Evolutionary conservation across 2,888 invertebrate genomes (phyloP).

Genomic region (Teleiodes luculella): DNA sequence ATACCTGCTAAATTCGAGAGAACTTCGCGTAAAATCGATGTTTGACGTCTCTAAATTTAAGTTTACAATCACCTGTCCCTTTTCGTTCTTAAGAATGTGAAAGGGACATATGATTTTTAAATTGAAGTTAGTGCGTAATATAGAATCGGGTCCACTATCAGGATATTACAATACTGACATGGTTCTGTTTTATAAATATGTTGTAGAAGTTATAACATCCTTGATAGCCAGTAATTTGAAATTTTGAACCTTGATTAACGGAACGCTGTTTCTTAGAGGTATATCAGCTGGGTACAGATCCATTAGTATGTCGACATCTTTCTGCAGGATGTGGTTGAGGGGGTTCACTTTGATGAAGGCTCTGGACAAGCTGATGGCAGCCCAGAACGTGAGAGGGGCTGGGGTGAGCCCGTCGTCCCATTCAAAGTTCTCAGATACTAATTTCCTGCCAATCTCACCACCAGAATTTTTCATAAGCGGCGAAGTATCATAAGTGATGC

Average conservation of each 20-base stretch:
- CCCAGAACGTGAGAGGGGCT: constrained; percentile 58
- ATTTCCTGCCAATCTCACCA: constrained; percentile 49
- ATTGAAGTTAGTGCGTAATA: no score
- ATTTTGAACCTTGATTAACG: constrained; percentile 63
- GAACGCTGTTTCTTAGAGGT: constrained; percentile 76
- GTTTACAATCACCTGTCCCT: no score
- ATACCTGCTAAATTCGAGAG: no score
- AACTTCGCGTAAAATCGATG: no score
- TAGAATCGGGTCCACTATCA: no score
- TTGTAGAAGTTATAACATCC: no score
- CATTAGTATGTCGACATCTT: constrained; percentile 78
- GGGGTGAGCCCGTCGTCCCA: constrained; percentile 66
- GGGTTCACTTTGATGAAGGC: constrained; percentile 72
- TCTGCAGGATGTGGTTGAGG: constrained; percentile 74
- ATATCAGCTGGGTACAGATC: constrained; percentile 80
- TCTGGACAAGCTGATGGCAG: constrained; percentile 50
- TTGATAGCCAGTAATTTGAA: background rate
- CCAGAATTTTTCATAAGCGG: constrained; percentile 41
- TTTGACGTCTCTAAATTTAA: no score
- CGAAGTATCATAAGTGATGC: constrained; percentile 52
- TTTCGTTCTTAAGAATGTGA: no score
- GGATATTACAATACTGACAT: no score
- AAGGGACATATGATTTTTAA: no score
- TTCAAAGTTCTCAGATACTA: constrained; percentile 64
- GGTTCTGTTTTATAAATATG: no score